These are phyloP conservation scores for Sycon ciliatum DNA, from an alignment of 37 sponge, comb jelly and placozoan species.

Conservation along the genomic window DNA sequence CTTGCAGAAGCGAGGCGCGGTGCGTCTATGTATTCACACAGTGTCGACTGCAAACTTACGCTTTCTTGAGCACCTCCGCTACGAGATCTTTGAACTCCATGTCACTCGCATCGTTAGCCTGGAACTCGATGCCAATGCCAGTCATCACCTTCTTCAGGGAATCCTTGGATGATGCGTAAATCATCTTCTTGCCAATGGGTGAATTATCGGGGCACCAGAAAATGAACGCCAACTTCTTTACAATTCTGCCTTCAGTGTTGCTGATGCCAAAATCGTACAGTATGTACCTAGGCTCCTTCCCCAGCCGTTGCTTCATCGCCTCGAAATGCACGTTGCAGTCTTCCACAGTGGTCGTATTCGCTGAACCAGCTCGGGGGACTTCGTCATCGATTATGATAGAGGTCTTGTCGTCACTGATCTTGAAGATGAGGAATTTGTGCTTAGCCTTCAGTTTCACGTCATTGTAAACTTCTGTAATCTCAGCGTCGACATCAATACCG, in stretches of 20 bases:
- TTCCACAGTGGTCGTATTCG: conserved; percentile 17
- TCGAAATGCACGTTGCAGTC: conserved; percentile 28
- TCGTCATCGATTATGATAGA: conserved; percentile 12
- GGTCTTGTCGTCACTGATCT: conserved; percentile 50
- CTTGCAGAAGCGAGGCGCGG: no score
- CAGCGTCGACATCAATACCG: conserved; percentile 48
- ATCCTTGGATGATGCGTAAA: conserved; percentile 57
- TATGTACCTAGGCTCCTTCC: conserved; percentile 47
- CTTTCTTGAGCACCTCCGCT: conserved; percentile 50
- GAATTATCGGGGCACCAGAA: conserved; percentile 64
- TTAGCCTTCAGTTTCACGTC: conserved; percentile 41
- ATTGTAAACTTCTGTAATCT: conserved; percentile 22
- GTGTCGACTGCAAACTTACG: no score
- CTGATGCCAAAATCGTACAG: conserved; percentile 57
- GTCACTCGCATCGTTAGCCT: conserved; percentile 52
- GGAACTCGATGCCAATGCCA: conserved; percentile 44
- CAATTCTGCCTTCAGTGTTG: conserved; percentile 36
- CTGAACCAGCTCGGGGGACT: conserved; percentile 32
- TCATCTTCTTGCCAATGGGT: conserved; percentile 51
- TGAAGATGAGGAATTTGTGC: conserved; percentile 52
- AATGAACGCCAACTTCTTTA: conserved; percentile 51
- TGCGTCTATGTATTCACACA: no score
- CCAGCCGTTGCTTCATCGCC: conserved; percentile 13
- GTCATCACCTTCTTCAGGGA: conserved; percentile 47
- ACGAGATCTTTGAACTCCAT: conserved; percentile 26